phyloP scores from a whole-genome alignment of 2,113 vertebrate genomes.

The Poeciliopsis turrubarensis region DNA sequence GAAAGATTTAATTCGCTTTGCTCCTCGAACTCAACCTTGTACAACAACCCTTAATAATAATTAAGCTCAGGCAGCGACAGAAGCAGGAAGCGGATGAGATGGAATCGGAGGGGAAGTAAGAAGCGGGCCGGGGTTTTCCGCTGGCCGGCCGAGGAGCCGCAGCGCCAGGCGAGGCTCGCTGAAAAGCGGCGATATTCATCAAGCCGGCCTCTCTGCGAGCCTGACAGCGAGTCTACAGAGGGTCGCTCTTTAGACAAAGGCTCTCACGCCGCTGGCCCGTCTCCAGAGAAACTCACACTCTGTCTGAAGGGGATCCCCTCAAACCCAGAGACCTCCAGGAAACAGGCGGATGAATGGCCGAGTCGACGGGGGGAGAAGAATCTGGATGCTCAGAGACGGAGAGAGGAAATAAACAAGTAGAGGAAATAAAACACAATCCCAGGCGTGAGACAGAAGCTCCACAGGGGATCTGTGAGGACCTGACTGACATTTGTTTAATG shows the following conservation, averaged over 20 bases:
- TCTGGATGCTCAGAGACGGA: conserved; percentile 43
- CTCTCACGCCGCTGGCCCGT: conserved; percentile 48
- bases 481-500: conserved; percentile 49
- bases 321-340: conserved; percentile 51
- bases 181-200: conserved; percentile 67
- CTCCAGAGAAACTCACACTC: conserved; percentile 58
- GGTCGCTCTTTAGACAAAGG: conserved; percentile 47
- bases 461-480: conserved; percentile 48
- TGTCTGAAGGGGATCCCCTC: conserved; percentile 64
- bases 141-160: conserved; percentile 31
- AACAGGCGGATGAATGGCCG: conserved; percentile 48
- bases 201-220: conserved; percentile 53
- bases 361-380: conserved; percentile 33
- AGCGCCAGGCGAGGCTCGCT: conserved; percentile 41
- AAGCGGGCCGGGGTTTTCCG: conserved; percentile 37
- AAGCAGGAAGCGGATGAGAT: conserved; percentile 54
- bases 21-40: background rate
- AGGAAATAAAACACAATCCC: conserved; percentile 21
- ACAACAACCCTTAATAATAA: conserved; percentile 24
- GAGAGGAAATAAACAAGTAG: conserved; percentile 50
- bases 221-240: conserved; percentile 66
- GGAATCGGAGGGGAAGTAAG: conserved; percentile 14
- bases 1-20: conserved; percentile 10
- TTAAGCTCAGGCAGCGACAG: background rate
- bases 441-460: conserved; percentile 51